These are phyloP conservation scores for Hesperophylax magnus DNA, from an alignment of 1,140 invertebrate genomes.

Conservation along the genomic window DNA sequence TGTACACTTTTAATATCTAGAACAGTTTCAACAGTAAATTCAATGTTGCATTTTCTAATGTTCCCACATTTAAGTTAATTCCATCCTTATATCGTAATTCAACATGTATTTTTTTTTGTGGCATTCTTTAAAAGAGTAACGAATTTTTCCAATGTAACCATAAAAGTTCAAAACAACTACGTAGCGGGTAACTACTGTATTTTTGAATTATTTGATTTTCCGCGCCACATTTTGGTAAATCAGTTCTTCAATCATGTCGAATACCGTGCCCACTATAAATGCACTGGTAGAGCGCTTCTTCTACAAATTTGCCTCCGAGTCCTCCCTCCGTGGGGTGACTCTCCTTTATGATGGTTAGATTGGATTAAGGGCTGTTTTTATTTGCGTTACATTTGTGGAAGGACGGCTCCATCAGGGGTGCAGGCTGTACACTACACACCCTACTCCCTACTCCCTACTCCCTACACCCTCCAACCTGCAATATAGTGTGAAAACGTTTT, in stretches of 20 bases:
- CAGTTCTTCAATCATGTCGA: slow-evolving; percentile 17
- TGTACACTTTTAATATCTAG: too few species aligned
- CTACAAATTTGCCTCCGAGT: slow-evolving; percentile 29
- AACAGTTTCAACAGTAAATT: too few species aligned
- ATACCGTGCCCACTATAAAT: slow-evolving; percentile 8
- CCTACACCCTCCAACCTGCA: slow-evolving; percentile 43
- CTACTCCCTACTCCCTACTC: too few species aligned
- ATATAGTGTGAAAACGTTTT: slow-evolving; percentile 55
- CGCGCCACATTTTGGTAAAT: slow-evolving; percentile 15
- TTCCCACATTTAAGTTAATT: too few species aligned
- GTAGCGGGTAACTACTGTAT: too few species aligned
- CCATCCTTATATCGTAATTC: too few species aligned
- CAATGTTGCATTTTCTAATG: too few species aligned
- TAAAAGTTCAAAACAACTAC: too few species aligned
- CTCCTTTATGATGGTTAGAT: slow-evolving; percentile 53
- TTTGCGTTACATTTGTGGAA: slow-evolving; percentile 54
- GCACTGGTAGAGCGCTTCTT: slow-evolving; percentile 32
- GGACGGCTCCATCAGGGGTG: slow-evolving; percentile 29
- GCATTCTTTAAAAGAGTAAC: too few species aligned
- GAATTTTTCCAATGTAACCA: too few species aligned
- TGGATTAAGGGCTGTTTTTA: slow-evolving; percentile 56
- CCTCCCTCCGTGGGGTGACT: slow-evolving; percentile 18
- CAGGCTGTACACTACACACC: too few species aligned
- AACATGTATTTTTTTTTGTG: too few species aligned
- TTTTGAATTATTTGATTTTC: background rate